phyloP scores from a whole-genome alignment of 2,888 invertebrate genomes.

The Heteromyza rotundicornis region DNA sequence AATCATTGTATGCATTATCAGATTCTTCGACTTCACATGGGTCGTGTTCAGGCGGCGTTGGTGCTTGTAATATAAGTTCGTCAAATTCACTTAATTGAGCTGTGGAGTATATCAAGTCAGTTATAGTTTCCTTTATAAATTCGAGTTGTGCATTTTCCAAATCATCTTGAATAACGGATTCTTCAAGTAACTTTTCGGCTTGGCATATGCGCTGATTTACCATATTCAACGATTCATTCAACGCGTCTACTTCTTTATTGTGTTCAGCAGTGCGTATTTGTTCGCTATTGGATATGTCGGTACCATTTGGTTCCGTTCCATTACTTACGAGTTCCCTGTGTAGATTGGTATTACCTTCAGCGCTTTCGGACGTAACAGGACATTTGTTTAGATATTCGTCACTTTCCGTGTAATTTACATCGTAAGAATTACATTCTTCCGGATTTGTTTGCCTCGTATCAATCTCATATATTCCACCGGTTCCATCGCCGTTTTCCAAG shows the following conservation, averaged over 20 bases:
- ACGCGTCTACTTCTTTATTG: neutral
- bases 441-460: neutral
- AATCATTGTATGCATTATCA: no score
- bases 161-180: neutral
- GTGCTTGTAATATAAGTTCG: neutral
- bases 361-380: no score
- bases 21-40: constrained; percentile 14
- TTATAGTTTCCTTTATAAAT: constrained; percentile 4
- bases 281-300: no score
- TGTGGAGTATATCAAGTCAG: neutral
- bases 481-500: neutral
- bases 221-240: neutral
- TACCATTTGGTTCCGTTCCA: no score
- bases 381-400: no score
- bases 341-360: no score
- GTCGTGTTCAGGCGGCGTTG: constrained; percentile 3
- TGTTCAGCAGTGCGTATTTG: no score
- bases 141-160: neutral
- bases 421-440: no score
- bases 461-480: constrained; percentile 24
- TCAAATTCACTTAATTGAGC: constrained; percentile 7
- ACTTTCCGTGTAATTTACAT: no score
- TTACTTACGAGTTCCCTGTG: no score
- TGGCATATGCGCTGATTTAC: neutral
- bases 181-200: neutral